Evolutionary conservation across 2,888 invertebrate species (phyloP), one percentile per base, ranked within the genome.

Genomic region (Mesochorus sp.): DNA sequence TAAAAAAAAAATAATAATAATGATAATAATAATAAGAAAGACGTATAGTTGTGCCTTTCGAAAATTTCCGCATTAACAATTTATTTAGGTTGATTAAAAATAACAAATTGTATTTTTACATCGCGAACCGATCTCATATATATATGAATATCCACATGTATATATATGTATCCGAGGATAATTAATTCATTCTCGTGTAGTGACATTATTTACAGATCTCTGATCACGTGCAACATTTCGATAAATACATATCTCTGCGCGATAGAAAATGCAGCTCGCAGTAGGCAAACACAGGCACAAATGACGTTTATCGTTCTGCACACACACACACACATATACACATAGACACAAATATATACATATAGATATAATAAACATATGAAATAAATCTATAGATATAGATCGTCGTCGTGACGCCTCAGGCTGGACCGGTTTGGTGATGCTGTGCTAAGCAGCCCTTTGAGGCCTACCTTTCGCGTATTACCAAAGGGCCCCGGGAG

Each of bases 401-500:
- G n/a, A n/a, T n/a, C n/a, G 53, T 44, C 55, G 28, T n/a, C 3
- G 44, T 31, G 47, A 42, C 59, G 73, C 77, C 74, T 59, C 42
- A 19, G 74, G 77, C 66, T 34, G 42, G 31, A 24, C 24, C 39
- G 49, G 68, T 57, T 64, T 26, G 64, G 51, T 53, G 59, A 66
- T 59, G 51, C 17, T 68, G 64, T 74, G 67, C 37, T 44, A 74
- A 78, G 74, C 78, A 74, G 74, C 74, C 78, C 78, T 78, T 78
- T 78, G 78, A 78, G 78, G 78, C 78, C 74, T 74, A 74, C 78
- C 66, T 78, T 78, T 66, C 66, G 59, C 59, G 51, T 78, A 78
- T 78, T 66, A 74, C 64, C 74, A 70, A 64, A 74, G 64, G 66
- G 78, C 70, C 78, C 70, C 74, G 66, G 78, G 78, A 78, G 78